Base-by-base conservation (phyloP, 1,140 invertebrate genomes). In the Bilobella aurantiaca region DNA sequence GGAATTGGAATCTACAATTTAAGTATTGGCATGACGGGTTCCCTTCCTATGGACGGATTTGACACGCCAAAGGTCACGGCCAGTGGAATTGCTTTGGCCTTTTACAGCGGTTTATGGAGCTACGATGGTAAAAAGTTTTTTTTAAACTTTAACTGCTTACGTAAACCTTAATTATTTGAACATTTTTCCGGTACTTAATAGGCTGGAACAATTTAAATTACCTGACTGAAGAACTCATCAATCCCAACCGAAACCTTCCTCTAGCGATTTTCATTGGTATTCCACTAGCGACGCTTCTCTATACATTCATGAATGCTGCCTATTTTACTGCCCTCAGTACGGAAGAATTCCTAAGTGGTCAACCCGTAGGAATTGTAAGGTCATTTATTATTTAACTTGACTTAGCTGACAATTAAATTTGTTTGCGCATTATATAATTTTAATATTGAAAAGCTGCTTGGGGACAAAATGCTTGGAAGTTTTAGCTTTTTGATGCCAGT, bases 261-360 rank as follows among this genome's bases (percentile, higher is more conserved):
- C 82, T 86, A 14, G 91, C 92, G 60, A 95, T 96, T 68, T 80
- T 88, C n/a, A 91, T 96, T 46, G 93, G 90, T 0, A 89, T 94
- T 34, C 90, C 91, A 1, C 77, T 92, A 1, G 89, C 94, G 0
- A 96, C 91, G 0, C 73, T 85, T 0, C 82, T 96, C 1, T 97
- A 97, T 75, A 86, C 94, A 3, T 82, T 91, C 63, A 90, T 94
- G 82, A 97, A 97, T 75, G 80, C 96, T 0, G 87, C 93, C 28
- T 96, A 97, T 76, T 90, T 96, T 82, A 86, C 93, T 0, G 92
- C 87, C 0, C 78, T 97, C 62, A 86, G 82, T 3, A 84, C 86
- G 1, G 78, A 83, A 0, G 92, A 96, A 76, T 88, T 97, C 80
- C 79, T 87, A 0, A 79, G 78, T 16, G 85, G 88, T 0, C 82